A percentile compares a stretch with the other conserved stretches of the same genome.
phyloP scores from a whole-genome alignment of 1,140 invertebrate genomes.

The Drosophila sucinea region DNA sequence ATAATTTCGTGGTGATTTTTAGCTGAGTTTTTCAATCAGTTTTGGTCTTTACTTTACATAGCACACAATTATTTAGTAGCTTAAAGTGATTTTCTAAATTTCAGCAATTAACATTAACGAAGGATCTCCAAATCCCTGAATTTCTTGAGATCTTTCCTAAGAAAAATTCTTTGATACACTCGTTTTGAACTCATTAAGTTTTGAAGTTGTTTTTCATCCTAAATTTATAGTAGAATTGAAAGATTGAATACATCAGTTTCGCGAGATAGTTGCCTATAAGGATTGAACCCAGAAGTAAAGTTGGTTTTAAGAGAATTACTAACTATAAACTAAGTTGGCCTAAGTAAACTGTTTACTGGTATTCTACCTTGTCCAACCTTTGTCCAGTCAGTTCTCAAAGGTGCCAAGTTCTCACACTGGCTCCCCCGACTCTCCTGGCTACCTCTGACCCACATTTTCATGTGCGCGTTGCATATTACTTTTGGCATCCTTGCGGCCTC shows the following conservation, averaged over 20 bases:
- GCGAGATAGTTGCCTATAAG: no score
- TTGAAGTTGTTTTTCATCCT: no score
- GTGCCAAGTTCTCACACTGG: background rate
- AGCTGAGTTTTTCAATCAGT: background rate
- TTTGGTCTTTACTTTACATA: background rate
- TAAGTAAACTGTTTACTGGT: background rate
- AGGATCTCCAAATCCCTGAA: no score
- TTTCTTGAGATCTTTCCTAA: no score
- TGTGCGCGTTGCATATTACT: constrained; percentile 5
- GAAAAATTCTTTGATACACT: no score
- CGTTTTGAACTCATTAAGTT: no score
- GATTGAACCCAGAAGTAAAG: no score
- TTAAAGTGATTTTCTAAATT: background rate
- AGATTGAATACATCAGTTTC: no score
- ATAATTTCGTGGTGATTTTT: constrained; percentile 19
- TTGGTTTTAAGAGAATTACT: background rate
- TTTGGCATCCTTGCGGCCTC: constrained; percentile 16
- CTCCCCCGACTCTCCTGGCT: background rate
- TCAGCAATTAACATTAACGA: no score
- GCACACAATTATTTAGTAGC: constrained; percentile 22
- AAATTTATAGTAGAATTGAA: no score
- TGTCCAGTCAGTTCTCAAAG: background rate
- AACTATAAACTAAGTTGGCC: constrained; percentile 31
- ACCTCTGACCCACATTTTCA: constrained; percentile 11
- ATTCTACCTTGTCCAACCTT: background rate